These are phyloP conservation scores for Hipposideros larvatus DNA, from an alignment of 2,797 vertebrate genomes.

Conservation along the genomic window DNA sequence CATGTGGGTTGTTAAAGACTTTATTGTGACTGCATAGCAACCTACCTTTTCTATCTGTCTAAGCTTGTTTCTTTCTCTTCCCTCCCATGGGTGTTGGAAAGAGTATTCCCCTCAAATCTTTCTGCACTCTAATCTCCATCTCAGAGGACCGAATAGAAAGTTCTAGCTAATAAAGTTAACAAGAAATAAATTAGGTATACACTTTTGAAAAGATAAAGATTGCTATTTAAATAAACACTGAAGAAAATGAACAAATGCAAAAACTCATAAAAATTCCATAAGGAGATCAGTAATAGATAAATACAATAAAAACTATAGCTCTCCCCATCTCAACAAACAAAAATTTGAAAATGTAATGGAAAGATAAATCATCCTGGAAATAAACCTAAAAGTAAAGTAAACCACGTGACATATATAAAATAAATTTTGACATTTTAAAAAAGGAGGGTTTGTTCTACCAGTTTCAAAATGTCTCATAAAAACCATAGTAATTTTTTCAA, in stretches of 20 bases:
- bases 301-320: not conserved
- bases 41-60: accelerated
- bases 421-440: not conserved
- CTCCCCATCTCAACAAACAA: not conserved
- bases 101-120: not conserved
- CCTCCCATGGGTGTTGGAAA: not conserved
- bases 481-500: not conserved
- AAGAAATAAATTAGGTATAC: not conserved
- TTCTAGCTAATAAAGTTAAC: not conserved
- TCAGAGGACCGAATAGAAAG: not conserved
- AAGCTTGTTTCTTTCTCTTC: not conserved
- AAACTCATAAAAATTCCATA: not conserved
- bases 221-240: not conserved
- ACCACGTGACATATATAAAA: not conserved
- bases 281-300: not conserved
- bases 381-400: not conserved
- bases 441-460: not conserved
- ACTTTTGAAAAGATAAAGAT: not conserved
- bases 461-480: not conserved
- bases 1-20: not conserved
- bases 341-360: not conserved
- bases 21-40: not conserved
- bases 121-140: not conserved
- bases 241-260: not conserved
- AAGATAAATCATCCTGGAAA: not conserved